Conservation (phyloP, 2,888 invertebrate species). For the Cactoblastis cactorum region DNA sequence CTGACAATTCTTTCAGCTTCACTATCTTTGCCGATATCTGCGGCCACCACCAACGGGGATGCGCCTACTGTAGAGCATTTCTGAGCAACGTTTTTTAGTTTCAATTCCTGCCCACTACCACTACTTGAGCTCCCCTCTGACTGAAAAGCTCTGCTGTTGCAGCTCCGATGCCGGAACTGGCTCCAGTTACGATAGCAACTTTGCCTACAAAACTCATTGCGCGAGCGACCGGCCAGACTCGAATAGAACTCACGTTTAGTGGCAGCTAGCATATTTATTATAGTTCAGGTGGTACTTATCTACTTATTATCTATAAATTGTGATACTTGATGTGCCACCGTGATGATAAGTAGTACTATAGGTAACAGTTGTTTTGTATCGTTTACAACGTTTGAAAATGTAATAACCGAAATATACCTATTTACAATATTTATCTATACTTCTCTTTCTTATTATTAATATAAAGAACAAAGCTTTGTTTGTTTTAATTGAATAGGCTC, state of each 20-base stretch:
- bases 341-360: too few species aligned
- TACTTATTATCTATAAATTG: not conserved
- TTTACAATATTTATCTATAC: too few species aligned
- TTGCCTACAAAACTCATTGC: slow-evolving; percentile 29
- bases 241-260: not conserved
- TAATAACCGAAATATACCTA: too few species aligned
- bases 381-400: too few species aligned
- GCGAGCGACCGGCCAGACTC: too few species aligned
- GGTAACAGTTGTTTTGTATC: too few species aligned
- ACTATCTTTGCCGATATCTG: slow-evolving; percentile 35
- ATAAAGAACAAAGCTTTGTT: too few species aligned
- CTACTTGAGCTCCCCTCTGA: slow-evolving; percentile 29
- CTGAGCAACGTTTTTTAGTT: slow-evolving; percentile 25
- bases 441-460: too few species aligned
- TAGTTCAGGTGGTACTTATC: not conserved
- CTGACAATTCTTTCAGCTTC: slow-evolving; percentile 28
- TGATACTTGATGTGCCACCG: too few species aligned
- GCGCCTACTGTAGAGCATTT: slow-evolving; percentile 25
- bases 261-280: not conserved
- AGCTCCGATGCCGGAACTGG: slow-evolving; percentile 34
- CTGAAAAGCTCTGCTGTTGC: slow-evolving; percentile 26
- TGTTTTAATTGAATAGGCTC: too few species aligned
- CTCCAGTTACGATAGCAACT: slow-evolving; percentile 32
- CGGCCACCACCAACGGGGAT: slow-evolving; percentile 27
- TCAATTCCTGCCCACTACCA: slow-evolving; percentile 31